Conservation (phyloP, 2,113 vertebrate species). For the Dipodomys merriami region DNA sequence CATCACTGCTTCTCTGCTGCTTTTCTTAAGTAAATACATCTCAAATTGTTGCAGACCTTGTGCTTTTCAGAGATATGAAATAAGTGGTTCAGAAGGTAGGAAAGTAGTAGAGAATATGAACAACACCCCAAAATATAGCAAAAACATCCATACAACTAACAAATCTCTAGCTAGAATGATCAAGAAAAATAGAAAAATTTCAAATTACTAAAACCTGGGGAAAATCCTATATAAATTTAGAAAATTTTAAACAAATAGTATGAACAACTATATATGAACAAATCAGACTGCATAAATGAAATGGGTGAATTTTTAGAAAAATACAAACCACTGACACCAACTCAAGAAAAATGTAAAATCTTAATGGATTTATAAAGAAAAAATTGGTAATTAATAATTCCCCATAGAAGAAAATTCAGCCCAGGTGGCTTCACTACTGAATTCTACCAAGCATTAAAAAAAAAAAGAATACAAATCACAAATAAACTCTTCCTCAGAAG, state of each 20-base stretch:
- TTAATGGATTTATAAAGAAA: not conserved
- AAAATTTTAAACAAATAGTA: not conserved
- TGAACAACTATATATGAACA: not conserved
- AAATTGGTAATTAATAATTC: constrained; percentile 1
- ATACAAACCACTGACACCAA: not conserved
- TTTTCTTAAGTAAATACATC: too few relatives aligned
- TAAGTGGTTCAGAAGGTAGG: too few relatives aligned
- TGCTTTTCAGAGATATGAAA: not conserved
- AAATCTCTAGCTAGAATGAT: not conserved
- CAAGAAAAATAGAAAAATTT: not conserved
- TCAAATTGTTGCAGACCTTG: too few relatives aligned
- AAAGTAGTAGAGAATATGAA: not conserved
- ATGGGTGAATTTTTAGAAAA: not conserved
- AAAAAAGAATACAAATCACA: not conserved
- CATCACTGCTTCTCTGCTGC: too few relatives aligned
- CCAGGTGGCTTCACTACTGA: not conserved
- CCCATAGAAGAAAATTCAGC: not conserved
- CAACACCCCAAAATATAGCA: not conserved
- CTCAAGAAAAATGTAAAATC: not conserved
- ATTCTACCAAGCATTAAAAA: not conserved
- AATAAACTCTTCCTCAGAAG: not conserved
- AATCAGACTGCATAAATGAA: not conserved
- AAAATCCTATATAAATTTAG: not conserved
- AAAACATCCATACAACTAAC: not conserved
- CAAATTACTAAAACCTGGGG: not conserved